Conservation (phyloP, 2,113 vertebrate species). For the Isichthys henryi region DNA sequence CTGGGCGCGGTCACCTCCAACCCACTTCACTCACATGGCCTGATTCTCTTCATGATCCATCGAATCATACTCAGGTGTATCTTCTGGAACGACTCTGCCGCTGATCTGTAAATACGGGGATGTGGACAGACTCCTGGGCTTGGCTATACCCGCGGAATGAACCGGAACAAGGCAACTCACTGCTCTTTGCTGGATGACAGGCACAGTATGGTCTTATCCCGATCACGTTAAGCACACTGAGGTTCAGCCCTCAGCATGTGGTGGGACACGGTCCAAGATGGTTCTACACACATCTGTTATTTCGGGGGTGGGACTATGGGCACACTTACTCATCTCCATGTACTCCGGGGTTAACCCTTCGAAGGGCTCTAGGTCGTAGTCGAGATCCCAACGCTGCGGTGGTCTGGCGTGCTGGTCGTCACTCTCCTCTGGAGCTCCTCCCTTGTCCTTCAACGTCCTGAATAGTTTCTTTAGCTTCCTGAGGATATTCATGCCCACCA, state of each 20-base stretch:
- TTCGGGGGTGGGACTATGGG: background rate
- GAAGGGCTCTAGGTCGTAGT: slow-evolving; percentile 82
- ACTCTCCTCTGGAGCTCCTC: slow-evolving; percentile 51
- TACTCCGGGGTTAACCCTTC: slow-evolving; percentile 92
- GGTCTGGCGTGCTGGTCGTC: slow-evolving; percentile 55
- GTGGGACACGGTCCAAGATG: background rate
- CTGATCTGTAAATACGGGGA: background rate
- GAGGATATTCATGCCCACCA: background rate
- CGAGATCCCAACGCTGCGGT: slow-evolving; percentile 85
- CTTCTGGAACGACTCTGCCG: background rate
- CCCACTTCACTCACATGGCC: background rate
- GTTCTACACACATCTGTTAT: background rate
- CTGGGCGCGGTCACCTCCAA: background rate
- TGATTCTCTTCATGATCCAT: background rate
- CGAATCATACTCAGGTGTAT: background rate
- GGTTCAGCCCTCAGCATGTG: background rate
- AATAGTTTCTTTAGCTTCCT: slow-evolving; percentile 92
- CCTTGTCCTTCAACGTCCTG: slow-evolving; percentile 79
- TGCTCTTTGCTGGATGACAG: background rate
- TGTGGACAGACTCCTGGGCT: background rate
- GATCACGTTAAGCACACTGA: background rate
- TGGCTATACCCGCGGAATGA: background rate
- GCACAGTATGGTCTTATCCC: background rate
- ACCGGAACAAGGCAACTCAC: background rate
- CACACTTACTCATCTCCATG: slow-evolving; percentile 96